phyloP scores from a whole-genome alignment of 2,888 invertebrate genomes.

The Sphaeridia pumilis region DNA sequence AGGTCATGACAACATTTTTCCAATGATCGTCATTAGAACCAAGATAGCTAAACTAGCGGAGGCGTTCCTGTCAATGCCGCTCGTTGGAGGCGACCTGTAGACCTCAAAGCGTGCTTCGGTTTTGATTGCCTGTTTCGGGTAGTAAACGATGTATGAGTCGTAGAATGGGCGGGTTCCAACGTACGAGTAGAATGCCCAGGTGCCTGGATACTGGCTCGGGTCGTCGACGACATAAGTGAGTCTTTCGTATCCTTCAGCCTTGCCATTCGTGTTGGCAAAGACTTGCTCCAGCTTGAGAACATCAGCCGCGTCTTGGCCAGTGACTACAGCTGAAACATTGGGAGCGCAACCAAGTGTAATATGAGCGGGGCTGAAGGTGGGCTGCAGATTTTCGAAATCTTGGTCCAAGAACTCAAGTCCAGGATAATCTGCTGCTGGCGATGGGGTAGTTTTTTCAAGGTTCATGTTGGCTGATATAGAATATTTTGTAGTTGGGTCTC shows the following conservation, averaged over 20 bases:
- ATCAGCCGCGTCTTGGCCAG: slow-evolving; percentile 25
- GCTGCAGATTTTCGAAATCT: slow-evolving; percentile 19
- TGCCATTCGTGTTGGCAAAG: background rate
- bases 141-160: no score
- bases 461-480: background rate
- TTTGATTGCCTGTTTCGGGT: background rate
- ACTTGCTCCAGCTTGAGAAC: slow-evolving; percentile 19
- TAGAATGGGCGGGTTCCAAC: no score
- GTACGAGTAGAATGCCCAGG: no score
- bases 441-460: background rate
- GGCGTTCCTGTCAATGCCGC: no score
- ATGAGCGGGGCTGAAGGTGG: slow-evolving; percentile 21
- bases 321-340: slow-evolving; percentile 17
- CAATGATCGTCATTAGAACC: no score
- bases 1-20: no score
- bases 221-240: background rate
- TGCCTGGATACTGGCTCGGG: background rate
- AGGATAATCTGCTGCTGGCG: slow-evolving; percentile 9
- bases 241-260: background rate
- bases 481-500: background rate
- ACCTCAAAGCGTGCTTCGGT: background rate
- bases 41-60: no score
- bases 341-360: slow-evolving; percentile 25
- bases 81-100: background rate
- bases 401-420: slow-evolving; percentile 20